A percentile compares a stretch with the other conserved stretches of the same genome.
These are phyloP conservation scores for Nomia melanderi DNA, from an alignment of 1,140 invertebrate genomes.

Conservation along the genomic window DNA sequence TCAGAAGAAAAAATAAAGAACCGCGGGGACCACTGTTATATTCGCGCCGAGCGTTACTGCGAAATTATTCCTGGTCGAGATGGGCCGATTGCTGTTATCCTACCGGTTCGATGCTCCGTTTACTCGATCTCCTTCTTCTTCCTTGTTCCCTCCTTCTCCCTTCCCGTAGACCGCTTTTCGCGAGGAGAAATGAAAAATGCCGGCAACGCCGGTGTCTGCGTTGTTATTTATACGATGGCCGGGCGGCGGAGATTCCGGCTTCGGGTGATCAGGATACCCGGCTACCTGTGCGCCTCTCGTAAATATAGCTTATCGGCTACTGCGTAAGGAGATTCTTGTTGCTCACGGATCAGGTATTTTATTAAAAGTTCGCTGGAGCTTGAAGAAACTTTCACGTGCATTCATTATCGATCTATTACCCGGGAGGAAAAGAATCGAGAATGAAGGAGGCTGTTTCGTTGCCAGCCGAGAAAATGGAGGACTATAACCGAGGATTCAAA, in stretches of 20 bases:
- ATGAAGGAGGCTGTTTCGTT: too few species aligned
- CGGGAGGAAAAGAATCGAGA: too few species aligned
- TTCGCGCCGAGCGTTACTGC: neutral
- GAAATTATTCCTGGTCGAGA: slow-evolving; percentile 13
- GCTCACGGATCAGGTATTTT: neutral
- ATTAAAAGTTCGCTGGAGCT: neutral
- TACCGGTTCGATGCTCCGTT: neutral
- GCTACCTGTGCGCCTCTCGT: neutral
- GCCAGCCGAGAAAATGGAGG: too few species aligned
- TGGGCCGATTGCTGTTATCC: neutral
- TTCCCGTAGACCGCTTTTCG: neutral
- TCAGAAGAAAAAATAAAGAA: too few species aligned
- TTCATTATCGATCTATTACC: neutral
- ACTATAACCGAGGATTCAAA: too few species aligned
- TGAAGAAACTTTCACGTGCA: neutral
- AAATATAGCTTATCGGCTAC: neutral
- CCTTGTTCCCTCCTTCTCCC: neutral
- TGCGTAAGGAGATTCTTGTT: neutral
- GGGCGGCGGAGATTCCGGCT: neutral
- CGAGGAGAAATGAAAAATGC: neutral
- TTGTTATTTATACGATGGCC: neutral
- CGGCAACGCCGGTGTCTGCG: neutral
- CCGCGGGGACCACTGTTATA: neutral
- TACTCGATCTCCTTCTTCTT: neutral
- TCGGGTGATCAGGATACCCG: too few species aligned